Percentiles rank a stretch among this genome's conserved stretches.
These are phyloP conservation scores for Watsonalla binaria DNA, from an alignment of 2,888 invertebrate genomes.

Conservation along the genomic window DNA sequence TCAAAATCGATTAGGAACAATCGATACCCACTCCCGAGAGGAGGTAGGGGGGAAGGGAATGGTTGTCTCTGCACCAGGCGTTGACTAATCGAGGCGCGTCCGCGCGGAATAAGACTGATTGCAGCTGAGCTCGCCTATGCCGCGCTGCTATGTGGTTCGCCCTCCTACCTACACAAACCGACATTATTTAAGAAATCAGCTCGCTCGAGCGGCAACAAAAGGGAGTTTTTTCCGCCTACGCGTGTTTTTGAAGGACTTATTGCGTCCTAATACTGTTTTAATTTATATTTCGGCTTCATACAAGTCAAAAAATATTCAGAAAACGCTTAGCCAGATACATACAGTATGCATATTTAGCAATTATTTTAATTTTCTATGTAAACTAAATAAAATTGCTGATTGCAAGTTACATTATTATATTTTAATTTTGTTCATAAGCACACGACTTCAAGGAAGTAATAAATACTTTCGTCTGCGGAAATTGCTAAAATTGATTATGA, in stretches of 20 bases:
- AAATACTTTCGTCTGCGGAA: conserved; percentile 10
- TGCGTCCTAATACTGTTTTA: conserved; percentile 11
- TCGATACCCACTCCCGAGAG: conserved; percentile 62
- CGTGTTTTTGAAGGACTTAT: conserved; percentile 57
- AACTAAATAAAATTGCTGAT: no score
- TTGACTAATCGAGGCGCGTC: conserved; percentile 77
- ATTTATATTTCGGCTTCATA: neutral
- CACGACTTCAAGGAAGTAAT: neutral
- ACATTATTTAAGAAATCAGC: conserved; percentile 78
- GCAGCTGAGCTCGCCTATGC: conserved; percentile 69
- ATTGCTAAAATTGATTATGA: conserved; percentile 21
- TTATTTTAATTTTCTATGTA: no score
- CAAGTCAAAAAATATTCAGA: neutral
- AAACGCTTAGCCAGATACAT: no score
- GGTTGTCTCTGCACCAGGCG: conserved; percentile 76
- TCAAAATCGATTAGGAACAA: conserved; percentile 69
- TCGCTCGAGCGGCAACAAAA: conserved; percentile 69
- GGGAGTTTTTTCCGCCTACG: conserved; percentile 69
- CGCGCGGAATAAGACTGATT: conserved; percentile 78
- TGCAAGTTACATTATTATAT: no score
- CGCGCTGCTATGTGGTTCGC: conserved; percentile 65
- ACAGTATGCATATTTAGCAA: no score
- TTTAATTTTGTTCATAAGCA: no score
- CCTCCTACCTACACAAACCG: conserved; percentile 71
- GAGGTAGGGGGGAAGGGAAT: conserved; percentile 54